Percentiles rank a stretch among this genome's conserved stretches.
phyloP scores from a whole-genome alignment of 1,140 invertebrate genomes.

The Drosophila sturtevanti region DNA sequence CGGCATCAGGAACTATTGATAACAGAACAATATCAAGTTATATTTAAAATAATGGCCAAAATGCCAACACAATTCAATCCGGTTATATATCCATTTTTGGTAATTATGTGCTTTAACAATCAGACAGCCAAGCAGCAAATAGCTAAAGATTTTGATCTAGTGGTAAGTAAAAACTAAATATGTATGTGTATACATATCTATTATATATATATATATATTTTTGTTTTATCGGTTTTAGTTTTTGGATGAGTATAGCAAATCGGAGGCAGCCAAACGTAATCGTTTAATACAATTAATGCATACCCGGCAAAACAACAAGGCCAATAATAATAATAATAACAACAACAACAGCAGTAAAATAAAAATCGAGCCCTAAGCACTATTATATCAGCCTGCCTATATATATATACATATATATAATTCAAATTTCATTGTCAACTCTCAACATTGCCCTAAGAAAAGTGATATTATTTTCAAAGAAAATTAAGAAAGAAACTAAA shows the following conservation, averaged over 20 bases:
- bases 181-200: neutral
- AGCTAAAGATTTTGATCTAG: constrained; percentile 71
- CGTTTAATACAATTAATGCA: constrained; percentile 83
- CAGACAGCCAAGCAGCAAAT: constrained; percentile 64
- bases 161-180: constrained; percentile 47
- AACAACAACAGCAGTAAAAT: constrained; percentile 27
- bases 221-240: constrained; percentile 82
- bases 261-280: constrained; percentile 85
- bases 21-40: constrained; percentile 71
- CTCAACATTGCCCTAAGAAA: constrained; percentile 37
- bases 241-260: constrained; percentile 87
- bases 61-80: constrained; percentile 84
- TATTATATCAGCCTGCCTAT: neutral
- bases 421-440: constrained; percentile 35
- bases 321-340: constrained; percentile 10
- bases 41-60: constrained; percentile 77
- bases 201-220: neutral
- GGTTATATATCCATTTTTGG: constrained; percentile 93
- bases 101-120: constrained; percentile 84
- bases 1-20: constrained; percentile 82
- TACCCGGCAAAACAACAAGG: constrained; percentile 35
- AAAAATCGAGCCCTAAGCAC: constrained; percentile 15
- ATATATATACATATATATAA: constrained; percentile 16
- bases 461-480: constrained; percentile 81
- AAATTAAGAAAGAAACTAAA: constrained; percentile 54